Percentiles rank a stretch among this genome's conserved stretches.
Evolutionary conservation across 1,140 invertebrate species (phyloP).

Genomic region (Bombus superbus): DNA sequence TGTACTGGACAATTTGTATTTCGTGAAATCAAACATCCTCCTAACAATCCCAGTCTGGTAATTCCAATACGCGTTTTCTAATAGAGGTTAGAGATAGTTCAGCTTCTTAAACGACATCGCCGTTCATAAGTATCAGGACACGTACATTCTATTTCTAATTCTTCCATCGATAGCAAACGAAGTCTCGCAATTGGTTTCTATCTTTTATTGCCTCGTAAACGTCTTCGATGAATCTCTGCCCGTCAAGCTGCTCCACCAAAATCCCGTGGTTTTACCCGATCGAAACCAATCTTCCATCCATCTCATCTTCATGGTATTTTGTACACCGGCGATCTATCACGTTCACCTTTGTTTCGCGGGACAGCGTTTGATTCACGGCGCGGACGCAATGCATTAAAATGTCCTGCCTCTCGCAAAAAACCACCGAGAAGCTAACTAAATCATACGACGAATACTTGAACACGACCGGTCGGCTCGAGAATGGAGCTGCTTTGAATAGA

Average conservation of each 20-base stretch:
- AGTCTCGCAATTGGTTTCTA: background rate
- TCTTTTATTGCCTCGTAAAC: conserved; percentile 59
- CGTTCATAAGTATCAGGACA: no score
- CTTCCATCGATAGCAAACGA: conserved; percentile 23
- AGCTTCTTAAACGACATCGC: background rate
- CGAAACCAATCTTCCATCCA: background rate
- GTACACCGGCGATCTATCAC: background rate
- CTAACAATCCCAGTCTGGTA: background rate
- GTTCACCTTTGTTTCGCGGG: conserved; percentile 1
- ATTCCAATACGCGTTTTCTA: background rate
- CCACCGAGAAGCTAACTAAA: background rate
- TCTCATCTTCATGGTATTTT: background rate
- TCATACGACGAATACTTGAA: background rate
- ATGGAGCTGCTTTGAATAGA: background rate
- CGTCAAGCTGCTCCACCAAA: background rate
- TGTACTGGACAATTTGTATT: background rate
- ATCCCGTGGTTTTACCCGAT: background rate
- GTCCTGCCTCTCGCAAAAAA: background rate
- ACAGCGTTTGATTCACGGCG: conserved; percentile 15
- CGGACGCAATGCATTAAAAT: background rate
- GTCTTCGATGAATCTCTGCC: conserved; percentile 14
- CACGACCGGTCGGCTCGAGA: background rate
- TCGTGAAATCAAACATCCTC: background rate
- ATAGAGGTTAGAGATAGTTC: background rate
- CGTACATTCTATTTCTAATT: background rate